These are phyloP conservation scores for Macropis europaea DNA, from an alignment of 2,888 invertebrate species.

Conservation along the genomic window DNA sequence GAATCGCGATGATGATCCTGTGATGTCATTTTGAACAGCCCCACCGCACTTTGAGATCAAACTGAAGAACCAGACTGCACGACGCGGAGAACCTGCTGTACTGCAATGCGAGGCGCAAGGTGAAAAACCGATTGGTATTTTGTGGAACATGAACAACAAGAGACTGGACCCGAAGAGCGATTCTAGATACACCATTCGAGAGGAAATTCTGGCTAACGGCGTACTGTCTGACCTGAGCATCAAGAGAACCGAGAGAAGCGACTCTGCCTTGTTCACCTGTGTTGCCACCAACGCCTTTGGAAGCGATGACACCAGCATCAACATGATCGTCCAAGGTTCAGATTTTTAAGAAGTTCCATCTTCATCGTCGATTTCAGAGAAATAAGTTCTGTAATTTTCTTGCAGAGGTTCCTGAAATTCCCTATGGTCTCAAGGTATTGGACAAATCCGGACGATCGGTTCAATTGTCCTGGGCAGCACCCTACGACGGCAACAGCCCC, in stretches of 20 bases:
- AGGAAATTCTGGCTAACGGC: slow-evolving; percentile 93
- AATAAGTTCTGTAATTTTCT: background rate
- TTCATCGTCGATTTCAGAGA: background rate
- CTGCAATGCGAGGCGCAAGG: slow-evolving; percentile 96
- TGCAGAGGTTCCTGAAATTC: slow-evolving; percentile 92
- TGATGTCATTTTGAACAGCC: slow-evolving; percentile 81
- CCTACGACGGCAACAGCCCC: slow-evolving; percentile 95
- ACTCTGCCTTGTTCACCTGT: slow-evolving; percentile 94
- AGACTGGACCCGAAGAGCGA: slow-evolving; percentile 94
- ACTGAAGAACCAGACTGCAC: slow-evolving; percentile 93
- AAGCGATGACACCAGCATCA: slow-evolving; percentile 96
- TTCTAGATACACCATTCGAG: slow-evolving; percentile 91
- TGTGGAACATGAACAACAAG: slow-evolving; percentile 97
- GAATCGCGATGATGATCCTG: background rate
- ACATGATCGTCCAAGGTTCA: slow-evolving; percentile 94
- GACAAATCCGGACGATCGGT: slow-evolving; percentile 95
- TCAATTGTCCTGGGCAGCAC: slow-evolving; percentile 95
- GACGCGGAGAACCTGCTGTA: slow-evolving; percentile 94
- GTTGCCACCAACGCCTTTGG: slow-evolving; percentile 96
- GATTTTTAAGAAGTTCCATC: background rate
- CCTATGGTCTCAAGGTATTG: slow-evolving; percentile 92
- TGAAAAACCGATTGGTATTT: slow-evolving; percentile 95
- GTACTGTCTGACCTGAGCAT: slow-evolving; percentile 94
- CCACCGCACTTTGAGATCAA: slow-evolving; percentile 97
- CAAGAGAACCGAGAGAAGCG: slow-evolving; percentile 92